Evolutionary conservation across 2,888 invertebrate species (phyloP).

Genomic region (Bombylius major): DNA sequence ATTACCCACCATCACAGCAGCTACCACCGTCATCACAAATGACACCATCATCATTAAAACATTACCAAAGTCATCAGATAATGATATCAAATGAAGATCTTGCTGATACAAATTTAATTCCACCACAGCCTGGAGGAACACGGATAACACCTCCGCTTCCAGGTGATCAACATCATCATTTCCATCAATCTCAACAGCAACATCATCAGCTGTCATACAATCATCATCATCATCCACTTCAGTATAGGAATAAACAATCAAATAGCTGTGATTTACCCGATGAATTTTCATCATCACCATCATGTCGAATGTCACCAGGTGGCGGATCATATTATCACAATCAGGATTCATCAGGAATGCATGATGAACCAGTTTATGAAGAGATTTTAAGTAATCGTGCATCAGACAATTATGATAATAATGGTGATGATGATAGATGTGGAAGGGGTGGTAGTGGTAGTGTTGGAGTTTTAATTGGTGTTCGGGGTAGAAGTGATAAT

Average conservation of each 20-base stretch:
- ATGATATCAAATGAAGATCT: constrained; percentile 10
- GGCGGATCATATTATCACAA: constrained; percentile 1
- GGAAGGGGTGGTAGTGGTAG: neutral
- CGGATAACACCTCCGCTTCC: constrained; percentile 1
- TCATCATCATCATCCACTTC: constrained; percentile 21
- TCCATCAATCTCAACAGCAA: constrained; percentile 7
- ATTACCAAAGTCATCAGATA: neutral
- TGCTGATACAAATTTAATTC: constrained; percentile 7
- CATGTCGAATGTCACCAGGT: neutral
- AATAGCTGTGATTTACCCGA: constrained; percentile 6
- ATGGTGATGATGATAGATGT: neutral
- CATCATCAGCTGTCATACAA: neutral
- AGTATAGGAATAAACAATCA: constrained; percentile 26
- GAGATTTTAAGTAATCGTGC: constrained; percentile 31
- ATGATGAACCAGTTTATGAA: constrained; percentile 32
- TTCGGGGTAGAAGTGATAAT: constrained; percentile 26
- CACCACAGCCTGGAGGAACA: neutral
- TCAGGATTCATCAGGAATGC: neutral
- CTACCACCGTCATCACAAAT: constrained; percentile 6
- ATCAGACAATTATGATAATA: constrained; percentile 3
- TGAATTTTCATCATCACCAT: constrained; percentile 1
- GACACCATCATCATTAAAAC: neutral
- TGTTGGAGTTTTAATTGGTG: neutral
- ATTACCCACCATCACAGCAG: constrained; percentile 8
- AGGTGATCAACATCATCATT: neutral